phyloP scores from a whole-genome alignment of 2,888 invertebrate genomes.

The Alloplasta piceator region DNA sequence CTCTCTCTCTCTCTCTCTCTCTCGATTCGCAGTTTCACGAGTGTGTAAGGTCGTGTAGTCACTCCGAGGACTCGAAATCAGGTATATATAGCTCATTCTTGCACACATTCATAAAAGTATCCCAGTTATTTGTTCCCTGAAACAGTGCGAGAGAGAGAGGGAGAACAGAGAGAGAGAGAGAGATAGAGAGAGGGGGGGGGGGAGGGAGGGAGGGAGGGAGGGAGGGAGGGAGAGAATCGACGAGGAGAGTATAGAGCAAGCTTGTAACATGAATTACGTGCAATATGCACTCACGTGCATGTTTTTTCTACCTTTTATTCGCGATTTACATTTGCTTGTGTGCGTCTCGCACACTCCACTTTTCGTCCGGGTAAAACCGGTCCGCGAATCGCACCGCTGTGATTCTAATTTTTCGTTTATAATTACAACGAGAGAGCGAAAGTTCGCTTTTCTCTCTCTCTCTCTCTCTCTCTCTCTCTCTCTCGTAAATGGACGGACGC shows the following conservation, averaged over 20 bases:
- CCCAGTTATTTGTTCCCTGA: slow-evolving; percentile 50
- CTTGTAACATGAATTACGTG: slow-evolving; percentile 58
- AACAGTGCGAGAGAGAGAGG: background rate
- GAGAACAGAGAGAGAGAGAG: too few species aligned
- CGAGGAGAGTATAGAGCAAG: slow-evolving; percentile 35
- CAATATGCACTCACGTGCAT: slow-evolving; percentile 32
- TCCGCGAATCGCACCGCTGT: slow-evolving; percentile 37
- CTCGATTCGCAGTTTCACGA: slow-evolving; percentile 18
- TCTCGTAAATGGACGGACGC: background rate
- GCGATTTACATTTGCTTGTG: background rate
- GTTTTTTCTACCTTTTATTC: slow-evolving; percentile 9
- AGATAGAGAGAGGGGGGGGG: too few species aligned
- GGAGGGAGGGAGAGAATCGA: background rate
- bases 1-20: slow-evolving; percentile 18
- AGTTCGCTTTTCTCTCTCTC: background rate
- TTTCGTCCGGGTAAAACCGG: slow-evolving; percentile 36
- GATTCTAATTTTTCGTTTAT: slow-evolving; percentile 48
- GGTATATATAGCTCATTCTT: slow-evolving; percentile 40
- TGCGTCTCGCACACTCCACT: background rate
- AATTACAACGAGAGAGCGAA: slow-evolving; percentile 41
- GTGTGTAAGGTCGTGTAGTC: slow-evolving; percentile 53
- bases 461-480: too few species aligned
- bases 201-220: too few species aligned
- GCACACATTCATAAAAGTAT: slow-evolving; percentile 1
- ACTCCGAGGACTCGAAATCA: slow-evolving; percentile 39